Evolutionary conservation across 2,797 vertebrate species (phyloP).

Genomic region (Emydoidea blandingii): DNA sequence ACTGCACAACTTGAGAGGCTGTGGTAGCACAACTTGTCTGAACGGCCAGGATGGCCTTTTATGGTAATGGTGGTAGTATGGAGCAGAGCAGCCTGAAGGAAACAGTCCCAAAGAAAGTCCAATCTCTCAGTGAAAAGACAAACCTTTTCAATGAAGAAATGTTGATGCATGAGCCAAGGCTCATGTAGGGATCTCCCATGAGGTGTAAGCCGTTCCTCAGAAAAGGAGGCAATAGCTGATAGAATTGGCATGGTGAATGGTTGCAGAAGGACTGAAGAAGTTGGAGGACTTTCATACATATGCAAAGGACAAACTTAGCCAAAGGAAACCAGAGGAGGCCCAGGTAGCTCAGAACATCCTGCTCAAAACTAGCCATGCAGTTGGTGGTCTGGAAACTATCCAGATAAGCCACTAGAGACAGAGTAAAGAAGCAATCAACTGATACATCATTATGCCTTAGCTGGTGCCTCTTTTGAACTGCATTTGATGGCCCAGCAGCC

Average conservation of each 20-base stretch:
- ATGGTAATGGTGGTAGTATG: background rate
- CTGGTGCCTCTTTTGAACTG: background rate
- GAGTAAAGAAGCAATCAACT: background rate
- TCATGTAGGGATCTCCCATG: background rate
- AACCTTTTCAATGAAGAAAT: background rate
- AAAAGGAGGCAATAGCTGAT: background rate
- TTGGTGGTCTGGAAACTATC: background rate
- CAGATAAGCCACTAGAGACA: background rate
- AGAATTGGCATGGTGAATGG: background rate
- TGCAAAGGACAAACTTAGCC: background rate
- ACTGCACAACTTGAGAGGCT: rapidly evolving
- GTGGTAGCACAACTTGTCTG: background rate
- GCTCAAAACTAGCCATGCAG: background rate
- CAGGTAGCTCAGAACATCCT: background rate
- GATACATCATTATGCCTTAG: background rate
- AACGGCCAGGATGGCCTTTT: background rate
- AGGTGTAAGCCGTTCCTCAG: background rate
- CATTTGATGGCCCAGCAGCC: background rate
- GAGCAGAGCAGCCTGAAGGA: background rate
- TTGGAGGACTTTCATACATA: background rate
- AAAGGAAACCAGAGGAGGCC: background rate
- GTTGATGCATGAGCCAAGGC: background rate
- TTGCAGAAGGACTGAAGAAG: background rate
- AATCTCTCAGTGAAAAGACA: background rate
- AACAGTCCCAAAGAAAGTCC: background rate